A percentile compares a stretch with the other conserved stretches of the same genome.
phyloP scores from a whole-genome alignment of 2,113 vertebrate species.

The Gallinago paraguaiae region DNA sequence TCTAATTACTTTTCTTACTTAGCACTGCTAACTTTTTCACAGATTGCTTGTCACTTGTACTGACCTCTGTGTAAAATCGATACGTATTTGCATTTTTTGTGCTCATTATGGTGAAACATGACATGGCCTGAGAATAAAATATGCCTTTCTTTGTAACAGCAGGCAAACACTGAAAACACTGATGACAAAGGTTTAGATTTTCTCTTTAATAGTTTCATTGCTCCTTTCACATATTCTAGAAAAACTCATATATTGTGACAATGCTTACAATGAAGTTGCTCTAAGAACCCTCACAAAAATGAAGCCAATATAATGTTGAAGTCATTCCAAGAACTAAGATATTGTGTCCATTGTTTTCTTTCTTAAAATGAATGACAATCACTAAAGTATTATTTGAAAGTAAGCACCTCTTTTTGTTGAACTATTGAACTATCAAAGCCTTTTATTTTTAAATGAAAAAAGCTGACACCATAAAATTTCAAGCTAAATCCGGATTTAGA shows the following conservation, averaged over 20 bases:
- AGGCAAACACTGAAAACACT: background rate
- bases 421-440: background rate
- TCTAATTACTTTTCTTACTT: conserved; percentile 75
- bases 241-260: background rate
- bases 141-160: background rate
- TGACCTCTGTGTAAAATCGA: conserved; percentile 74
- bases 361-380: background rate
- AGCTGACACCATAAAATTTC: background rate
- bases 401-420: background rate
- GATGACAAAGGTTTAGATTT: background rate
- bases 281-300: background rate
- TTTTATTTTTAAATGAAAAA: background rate
- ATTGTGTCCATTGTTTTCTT: background rate
- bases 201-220: background rate
- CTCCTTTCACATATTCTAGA: background rate
- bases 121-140: conserved; percentile 52
- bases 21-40: conserved; percentile 53
- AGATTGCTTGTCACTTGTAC: conserved; percentile 67
- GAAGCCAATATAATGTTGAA: background rate
- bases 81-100: conserved; percentile 71
- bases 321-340: background rate
- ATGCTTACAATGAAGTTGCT: background rate
- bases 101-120: conserved; percentile 64
- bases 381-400: background rate
- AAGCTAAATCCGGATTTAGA: background rate